These are phyloP conservation scores for Pogonus chalceus DNA, from an alignment of 1,140 invertebrate genomes.

Conservation along the genomic window DNA sequence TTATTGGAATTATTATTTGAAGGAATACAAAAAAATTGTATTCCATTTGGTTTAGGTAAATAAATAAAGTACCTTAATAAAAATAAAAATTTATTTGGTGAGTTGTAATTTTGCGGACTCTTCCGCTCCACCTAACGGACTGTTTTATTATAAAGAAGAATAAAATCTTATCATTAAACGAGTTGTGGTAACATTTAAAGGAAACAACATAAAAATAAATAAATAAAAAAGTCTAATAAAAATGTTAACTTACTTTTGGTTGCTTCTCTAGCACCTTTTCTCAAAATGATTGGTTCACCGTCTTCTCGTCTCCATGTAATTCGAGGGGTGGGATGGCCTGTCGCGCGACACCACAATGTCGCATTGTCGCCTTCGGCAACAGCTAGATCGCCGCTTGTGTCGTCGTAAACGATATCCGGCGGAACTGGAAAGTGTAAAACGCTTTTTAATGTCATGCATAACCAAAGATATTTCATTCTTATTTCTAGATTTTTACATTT, in stretches of 20 bases:
- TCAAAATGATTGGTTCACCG: constrained; percentile 55
- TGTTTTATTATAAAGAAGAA: too few relatives aligned
- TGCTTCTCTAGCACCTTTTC: constrained; percentile 50
- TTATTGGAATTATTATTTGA: too few relatives aligned
- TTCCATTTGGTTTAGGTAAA: too few relatives aligned
- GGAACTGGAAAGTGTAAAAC: constrained; percentile 47
- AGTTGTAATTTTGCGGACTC: too few relatives aligned
- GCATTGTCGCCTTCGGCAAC: constrained; percentile 73
- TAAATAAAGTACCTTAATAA: too few relatives aligned
- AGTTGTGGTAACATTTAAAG: too few relatives aligned
- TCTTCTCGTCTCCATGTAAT: constrained; percentile 62
- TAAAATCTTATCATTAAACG: too few relatives aligned
- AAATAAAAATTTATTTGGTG: too few relatives aligned
- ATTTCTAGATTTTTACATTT: not conserved
- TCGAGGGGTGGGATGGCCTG: constrained; percentile 59
- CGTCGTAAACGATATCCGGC: constrained; percentile 64
- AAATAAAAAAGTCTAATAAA: not conserved
- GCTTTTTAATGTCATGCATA: not conserved
- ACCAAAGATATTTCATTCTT: too few relatives aligned
- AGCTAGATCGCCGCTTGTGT: constrained; percentile 64
- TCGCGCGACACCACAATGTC: constrained; percentile 66
- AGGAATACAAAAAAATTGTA: too few relatives aligned
- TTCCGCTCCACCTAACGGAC: too few relatives aligned
- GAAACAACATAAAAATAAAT: too few relatives aligned
- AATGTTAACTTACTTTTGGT: constrained; percentile 42